Evolutionary conservation across 2,797 vertebrate genomes (phyloP), one percentile per base, ranked within the genome.

Genomic region (Mormyrops attenuatus): DNA sequence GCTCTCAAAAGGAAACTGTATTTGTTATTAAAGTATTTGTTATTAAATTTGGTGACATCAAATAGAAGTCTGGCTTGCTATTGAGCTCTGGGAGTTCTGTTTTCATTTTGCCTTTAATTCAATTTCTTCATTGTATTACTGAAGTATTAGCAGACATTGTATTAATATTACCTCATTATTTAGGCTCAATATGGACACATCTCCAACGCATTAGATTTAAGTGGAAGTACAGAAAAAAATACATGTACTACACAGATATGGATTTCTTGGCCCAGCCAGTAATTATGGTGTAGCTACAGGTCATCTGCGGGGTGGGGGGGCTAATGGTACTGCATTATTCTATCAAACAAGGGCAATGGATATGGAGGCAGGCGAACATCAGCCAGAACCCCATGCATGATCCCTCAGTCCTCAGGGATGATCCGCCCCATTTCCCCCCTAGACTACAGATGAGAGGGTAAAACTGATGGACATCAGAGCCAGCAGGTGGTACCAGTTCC

Each of bases 401-500:
- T 92, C 95, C 92, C 92, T 95, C 92, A 95, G 93, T 94, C 93
- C 93, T 80, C 50, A 49, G 30, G 22, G 49, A 52, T 90, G 53
- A 17, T 38, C n/a, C 77, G 82, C 50, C 15, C 38, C 5, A 5
- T 60, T 53, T 87, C 5, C 30, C 30, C 92, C 92, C 89, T 95
- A 99, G 98, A 98, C 96, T 49, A 97, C 98, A 1, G 98, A 98
- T 0, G 97, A 99, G 93, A 95, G 95, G 0, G 91, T 97, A 63
- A 96, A 95, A 91, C 94, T 99, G 95, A 93, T 85, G 0, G 97
- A 98, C 94, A 95, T 97, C 92, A 96, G 98, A 87, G 96, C 98
- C 3, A 97, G 97, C 95, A 94, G 98, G 91, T 99, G 98, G 98
- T 99, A 99, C 96, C 98, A 99, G 97, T 99, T 99, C 95, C 96